Conservation (phyloP, 2,888 invertebrate genomes). For the Ornithoptera priamus region DNA sequence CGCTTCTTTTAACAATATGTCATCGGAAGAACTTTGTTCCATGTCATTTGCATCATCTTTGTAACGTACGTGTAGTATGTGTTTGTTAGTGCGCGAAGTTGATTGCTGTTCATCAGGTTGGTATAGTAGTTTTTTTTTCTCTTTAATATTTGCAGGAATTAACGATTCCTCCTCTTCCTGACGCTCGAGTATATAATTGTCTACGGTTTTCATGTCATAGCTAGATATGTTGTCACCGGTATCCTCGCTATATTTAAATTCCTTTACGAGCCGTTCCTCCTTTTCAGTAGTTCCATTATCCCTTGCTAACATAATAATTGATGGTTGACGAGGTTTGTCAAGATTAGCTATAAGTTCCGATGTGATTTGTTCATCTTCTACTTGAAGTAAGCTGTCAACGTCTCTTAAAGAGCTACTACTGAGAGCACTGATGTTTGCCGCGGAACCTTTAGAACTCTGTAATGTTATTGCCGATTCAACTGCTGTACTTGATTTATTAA, state of each 20-base stretch:
- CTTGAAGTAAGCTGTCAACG: constrained; percentile 36
- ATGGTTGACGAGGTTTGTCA: constrained; percentile 32
- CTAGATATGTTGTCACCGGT: constrained; percentile 5
- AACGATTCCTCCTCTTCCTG: constrained; percentile 9
- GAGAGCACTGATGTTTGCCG: constrained; percentile 9
- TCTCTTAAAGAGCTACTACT: constrained; percentile 26
- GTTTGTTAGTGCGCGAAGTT: constrained; percentile 31
- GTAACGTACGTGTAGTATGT: constrained; percentile 34
- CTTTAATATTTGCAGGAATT: not conserved
- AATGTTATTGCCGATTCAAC: constrained; percentile 5
- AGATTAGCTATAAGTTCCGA: constrained; percentile 37
- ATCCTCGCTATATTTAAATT: constrained; percentile 24
- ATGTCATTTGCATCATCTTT: constrained; percentile 31
- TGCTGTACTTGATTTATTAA: not conserved
- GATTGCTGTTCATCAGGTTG: constrained; percentile 25
- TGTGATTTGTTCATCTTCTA: constrained; percentile 41
- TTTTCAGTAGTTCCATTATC: not conserved
- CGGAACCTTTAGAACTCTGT: constrained; percentile 6
- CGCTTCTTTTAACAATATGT: not conserved
- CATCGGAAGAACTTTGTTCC: constrained; percentile 6
- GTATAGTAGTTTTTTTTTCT: not conserved
- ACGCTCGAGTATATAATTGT: constrained; percentile 26
- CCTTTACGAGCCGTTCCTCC: not conserved
- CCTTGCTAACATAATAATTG: constrained; percentile 9
- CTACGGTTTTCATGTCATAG: constrained; percentile 25